Conservation (phyloP, 1,140 invertebrate genomes). For the Drosophila pallidifrons region DNA sequence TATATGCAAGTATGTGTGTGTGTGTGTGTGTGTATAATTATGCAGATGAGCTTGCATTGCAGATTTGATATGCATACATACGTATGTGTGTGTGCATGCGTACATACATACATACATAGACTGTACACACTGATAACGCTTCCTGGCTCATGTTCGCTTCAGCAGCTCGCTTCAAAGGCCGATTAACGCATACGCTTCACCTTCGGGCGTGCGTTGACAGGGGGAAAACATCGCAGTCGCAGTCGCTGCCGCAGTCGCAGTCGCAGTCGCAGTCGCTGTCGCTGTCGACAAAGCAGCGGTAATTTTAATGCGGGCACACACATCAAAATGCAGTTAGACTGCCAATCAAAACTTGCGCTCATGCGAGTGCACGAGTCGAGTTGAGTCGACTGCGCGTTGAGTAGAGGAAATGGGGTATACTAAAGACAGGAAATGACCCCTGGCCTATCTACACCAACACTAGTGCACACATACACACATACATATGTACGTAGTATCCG, state of each 20-base stretch:
- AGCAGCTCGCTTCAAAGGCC: constrained; percentile 27
- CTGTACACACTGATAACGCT: constrained; percentile 40
- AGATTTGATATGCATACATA: not conserved
- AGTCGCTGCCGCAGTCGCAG: not conserved
- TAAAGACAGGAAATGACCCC: constrained; percentile 23
- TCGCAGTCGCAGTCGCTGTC: constrained; percentile 5
- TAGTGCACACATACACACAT: too few relatives aligned
- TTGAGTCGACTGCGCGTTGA: not conserved
- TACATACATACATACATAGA: not conserved
- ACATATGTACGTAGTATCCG: not conserved
- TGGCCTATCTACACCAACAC: not conserved
- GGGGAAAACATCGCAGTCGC: constrained; percentile 19
- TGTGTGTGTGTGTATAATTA: constrained; percentile 4
- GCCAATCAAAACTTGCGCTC: constrained; percentile 16
- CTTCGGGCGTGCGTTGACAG: constrained; percentile 42
- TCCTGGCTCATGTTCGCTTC: constrained; percentile 56
- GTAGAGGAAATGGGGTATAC: constrained; percentile 31
- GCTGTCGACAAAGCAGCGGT: constrained; percentile 19
- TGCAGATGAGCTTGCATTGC: constrained; percentile 12
- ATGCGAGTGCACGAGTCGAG: not conserved
- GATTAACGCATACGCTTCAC: constrained; percentile 34
- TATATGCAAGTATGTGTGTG: not conserved
- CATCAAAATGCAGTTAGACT: constrained; percentile 44
- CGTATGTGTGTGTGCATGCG: constrained; percentile 6
- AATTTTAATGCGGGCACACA: constrained; percentile 41